A percentile compares a stretch with the other conserved stretches of the same genome.
Evolutionary conservation across 2,888 invertebrate species (phyloP).

Genomic region (Tribolium freemani): DNA sequence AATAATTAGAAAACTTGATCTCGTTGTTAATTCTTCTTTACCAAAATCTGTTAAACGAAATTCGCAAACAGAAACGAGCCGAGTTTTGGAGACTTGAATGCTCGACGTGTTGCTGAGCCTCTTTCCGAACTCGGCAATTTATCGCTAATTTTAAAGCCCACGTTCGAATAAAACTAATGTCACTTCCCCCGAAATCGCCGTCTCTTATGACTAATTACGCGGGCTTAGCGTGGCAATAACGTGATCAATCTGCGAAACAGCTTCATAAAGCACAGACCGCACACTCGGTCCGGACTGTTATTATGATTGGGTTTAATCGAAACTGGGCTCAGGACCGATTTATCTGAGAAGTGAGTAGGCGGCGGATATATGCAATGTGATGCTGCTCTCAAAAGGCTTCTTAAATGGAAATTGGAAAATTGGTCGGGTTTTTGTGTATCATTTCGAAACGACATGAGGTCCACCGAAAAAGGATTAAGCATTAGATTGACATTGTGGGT

Average conservation of each 20-base stretch:
- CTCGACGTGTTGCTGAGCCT: no score
- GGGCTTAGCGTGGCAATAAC: slow-evolving; percentile 20
- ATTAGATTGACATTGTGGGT: background rate
- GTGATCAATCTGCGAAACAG: slow-evolving; percentile 47
- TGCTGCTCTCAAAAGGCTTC: slow-evolving; percentile 3
- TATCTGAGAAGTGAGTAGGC: slow-evolving; percentile 50
- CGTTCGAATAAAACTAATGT: background rate
- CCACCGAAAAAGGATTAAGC: background rate
- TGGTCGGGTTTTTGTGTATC: background rate
- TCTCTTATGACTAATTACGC: slow-evolving; percentile 39
- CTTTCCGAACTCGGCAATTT: no score
- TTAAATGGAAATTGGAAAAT: slow-evolving; percentile 19
- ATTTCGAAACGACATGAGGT: background rate
- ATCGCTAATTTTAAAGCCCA: background rate
- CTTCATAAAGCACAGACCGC: slow-evolving; percentile 50
- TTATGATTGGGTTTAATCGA: slow-evolving; percentile 51
- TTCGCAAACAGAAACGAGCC: no score
- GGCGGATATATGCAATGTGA: slow-evolving; percentile 37
- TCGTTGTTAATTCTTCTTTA: no score
- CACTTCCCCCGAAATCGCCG: background rate
- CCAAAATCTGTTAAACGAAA: no score
- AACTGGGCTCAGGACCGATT: slow-evolving; percentile 49
- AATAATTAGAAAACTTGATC: no score
- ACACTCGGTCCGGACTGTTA: slow-evolving; percentile 47
- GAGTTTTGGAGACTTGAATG: no score